Evolutionary conservation across 2,888 invertebrate species (phyloP), one percentile per base, ranked within the genome.

Genomic region (Actias luna): DNA sequence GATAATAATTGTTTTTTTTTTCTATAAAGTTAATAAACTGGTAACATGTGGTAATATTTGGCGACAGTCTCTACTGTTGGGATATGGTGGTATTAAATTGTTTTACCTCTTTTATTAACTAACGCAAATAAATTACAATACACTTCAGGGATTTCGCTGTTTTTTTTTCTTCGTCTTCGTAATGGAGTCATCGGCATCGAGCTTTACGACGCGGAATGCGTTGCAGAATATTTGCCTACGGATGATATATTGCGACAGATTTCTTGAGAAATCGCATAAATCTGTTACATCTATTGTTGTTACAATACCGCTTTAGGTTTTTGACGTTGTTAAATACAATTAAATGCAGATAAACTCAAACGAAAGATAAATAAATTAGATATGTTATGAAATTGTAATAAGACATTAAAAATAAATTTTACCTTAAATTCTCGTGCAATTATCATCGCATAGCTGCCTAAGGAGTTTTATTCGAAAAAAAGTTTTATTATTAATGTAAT

Each of bases 191-290:
- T n/a, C n/a, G 55, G n/a, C 8, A 52, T 25, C 27, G 16, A 52
- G 18, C 29, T 10, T 22, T 55, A 50, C 59, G 59, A 58, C 35
- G 27, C 59, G 42, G 25, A 27, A 35, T 50, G 39, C 33, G 31
- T 59, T 59, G 50, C n/a, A 55, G 27, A 39, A 46, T 52, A 59
- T 63, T 52, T 59, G 39, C n/a, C 59, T 52, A 63, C 61, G 64
- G 61, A 65, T 67, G 68, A 68, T 65, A 63, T 66, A 68, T 68
- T 55, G 59, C 33, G 36, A 55, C 33, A 62, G 50, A 39, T 64
- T 58, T 58, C 36, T 58, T 58, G 59, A 67, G 59, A 64, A 68
- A 61, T 63, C 57, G 33, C 62, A 58, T 58, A 58, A 33, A 29
- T 50, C 29, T 55, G 61, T 39, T 25, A 62, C 29, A 62, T 46